phyloP scores from a whole-genome alignment of 2,113 vertebrate genomes.

The Leiothrix lutea region DNA sequence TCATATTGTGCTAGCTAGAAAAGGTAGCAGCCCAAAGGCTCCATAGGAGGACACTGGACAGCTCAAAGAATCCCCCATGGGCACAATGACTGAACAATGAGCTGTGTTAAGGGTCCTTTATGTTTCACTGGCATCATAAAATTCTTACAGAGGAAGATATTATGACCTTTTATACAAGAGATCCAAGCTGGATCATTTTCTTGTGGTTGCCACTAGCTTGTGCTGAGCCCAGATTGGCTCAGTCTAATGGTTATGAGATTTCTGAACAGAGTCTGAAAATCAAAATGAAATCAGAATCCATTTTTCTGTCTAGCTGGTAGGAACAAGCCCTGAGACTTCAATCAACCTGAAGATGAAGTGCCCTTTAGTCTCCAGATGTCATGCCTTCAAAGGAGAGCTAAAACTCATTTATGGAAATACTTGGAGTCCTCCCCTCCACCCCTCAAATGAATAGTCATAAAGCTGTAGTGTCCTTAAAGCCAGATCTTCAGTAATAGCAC shows the following conservation, averaged over 20 bases:
- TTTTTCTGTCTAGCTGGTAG: neutral
- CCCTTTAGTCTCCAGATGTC: neutral
- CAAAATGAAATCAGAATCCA: neutral
- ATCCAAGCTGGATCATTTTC: neutral
- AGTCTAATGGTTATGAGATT: neutral
- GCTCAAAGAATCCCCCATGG: neutral
- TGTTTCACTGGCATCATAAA: neutral
- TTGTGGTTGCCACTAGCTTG: neutral
- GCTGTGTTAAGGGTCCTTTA: neutral
- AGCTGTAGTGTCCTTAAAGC: neutral
- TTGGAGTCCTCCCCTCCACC: neutral
- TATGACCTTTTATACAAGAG: neutral
- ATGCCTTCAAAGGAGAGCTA: neutral
- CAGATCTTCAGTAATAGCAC: neutral
- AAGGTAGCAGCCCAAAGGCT: neutral
- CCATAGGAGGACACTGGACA: neutral
- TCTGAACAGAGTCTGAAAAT: neutral
- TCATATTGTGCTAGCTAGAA: neutral
- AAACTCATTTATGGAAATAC: slow-evolving; percentile 15
- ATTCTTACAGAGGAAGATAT: neutral
- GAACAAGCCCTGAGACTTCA: slow-evolving; percentile 5
- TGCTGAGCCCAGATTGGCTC: neutral
- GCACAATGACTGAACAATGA: neutral
- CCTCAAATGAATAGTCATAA: slow-evolving; percentile 13
- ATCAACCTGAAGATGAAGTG: neutral